Conservation (phyloP, 2,797 vertebrate species). For the Miichthys miiuy region DNA sequence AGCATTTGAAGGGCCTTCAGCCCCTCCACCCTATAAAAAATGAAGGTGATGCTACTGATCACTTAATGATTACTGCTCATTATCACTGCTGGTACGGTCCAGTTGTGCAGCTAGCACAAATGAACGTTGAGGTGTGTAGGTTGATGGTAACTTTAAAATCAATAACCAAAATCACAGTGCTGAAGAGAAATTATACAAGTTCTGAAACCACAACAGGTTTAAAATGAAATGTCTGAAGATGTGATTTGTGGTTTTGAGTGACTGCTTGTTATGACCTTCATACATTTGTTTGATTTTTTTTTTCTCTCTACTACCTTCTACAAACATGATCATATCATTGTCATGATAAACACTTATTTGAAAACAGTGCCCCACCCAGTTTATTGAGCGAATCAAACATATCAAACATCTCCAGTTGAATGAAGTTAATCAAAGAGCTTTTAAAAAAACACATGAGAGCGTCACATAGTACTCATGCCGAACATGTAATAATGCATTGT, state of each 20-base stretch:
- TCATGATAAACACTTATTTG: constrained; percentile 63
- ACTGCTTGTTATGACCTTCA: constrained; percentile 57
- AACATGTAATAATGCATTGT: constrained; percentile 49
- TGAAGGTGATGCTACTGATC: constrained; percentile 21
- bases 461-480: constrained; percentile 51
- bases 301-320: constrained; percentile 71
- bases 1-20: constrained; percentile 42
- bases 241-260: constrained; percentile 46
- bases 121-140: constrained; percentile 57
- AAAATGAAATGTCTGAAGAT: constrained; percentile 22
- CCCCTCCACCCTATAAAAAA: constrained; percentile 21
- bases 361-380: constrained; percentile 65
- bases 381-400: constrained; percentile 21
- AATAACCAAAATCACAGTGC: constrained; percentile 41
- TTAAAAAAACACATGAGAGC: constrained; percentile 62
- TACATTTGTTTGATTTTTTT: constrained; percentile 76
- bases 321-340: no score
- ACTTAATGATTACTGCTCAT: constrained; percentile 9
- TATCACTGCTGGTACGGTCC: constrained; percentile 47
- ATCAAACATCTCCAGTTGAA: constrained; percentile 66
- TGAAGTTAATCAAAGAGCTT: constrained; percentile 66
- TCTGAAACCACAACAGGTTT: constrained; percentile 38
- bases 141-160: constrained; percentile 38
- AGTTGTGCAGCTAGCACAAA: constrained; percentile 49
- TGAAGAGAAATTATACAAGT: constrained; percentile 40